Evolutionary conservation across 2,797 vertebrate species (phyloP).

Genomic region (Manis pentadactyla): DNA sequence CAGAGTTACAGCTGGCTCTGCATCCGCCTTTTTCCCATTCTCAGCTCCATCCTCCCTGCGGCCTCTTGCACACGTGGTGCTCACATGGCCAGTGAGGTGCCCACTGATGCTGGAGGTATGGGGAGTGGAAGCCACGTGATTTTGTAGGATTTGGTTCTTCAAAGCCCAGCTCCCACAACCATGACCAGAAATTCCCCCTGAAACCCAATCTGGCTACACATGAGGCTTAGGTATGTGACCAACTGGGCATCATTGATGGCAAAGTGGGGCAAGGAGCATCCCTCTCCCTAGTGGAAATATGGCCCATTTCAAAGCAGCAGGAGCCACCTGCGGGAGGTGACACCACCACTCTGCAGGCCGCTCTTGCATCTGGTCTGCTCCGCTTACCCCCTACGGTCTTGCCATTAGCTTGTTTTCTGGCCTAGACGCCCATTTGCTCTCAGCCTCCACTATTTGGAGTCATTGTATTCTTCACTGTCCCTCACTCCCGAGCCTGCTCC

Average conservation of each 20-base stretch:
- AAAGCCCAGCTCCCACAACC: not conserved
- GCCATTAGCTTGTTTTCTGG: not conserved
- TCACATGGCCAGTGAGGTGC: not conserved
- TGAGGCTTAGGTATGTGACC: not conserved
- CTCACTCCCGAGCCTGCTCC: not conserved
- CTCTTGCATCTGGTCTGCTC: no score
- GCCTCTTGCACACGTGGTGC: not conserved
- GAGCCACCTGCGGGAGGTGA: not conserved
- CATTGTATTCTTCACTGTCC: not conserved
- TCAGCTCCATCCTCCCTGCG: rapidly evolving
- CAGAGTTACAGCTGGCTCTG: no score
- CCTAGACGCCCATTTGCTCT: not conserved
- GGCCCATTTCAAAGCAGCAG: not conserved
- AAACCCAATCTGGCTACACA: not conserved
- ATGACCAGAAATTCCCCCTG: not conserved
- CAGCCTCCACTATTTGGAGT: not conserved
- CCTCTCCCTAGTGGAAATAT: not conserved
- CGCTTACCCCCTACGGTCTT: not conserved
- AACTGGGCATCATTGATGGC: not conserved
- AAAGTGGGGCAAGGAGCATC: not conserved
- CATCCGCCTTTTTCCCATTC: not conserved
- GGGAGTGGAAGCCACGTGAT: not conserved
- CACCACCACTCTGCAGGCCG: rapidly evolving
- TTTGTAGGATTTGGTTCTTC: not conserved
- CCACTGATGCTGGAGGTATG: rapidly evolving